Evolutionary conservation across 2,113 vertebrate genomes (phyloP).

Genomic region (Catharus minimus): DNA sequence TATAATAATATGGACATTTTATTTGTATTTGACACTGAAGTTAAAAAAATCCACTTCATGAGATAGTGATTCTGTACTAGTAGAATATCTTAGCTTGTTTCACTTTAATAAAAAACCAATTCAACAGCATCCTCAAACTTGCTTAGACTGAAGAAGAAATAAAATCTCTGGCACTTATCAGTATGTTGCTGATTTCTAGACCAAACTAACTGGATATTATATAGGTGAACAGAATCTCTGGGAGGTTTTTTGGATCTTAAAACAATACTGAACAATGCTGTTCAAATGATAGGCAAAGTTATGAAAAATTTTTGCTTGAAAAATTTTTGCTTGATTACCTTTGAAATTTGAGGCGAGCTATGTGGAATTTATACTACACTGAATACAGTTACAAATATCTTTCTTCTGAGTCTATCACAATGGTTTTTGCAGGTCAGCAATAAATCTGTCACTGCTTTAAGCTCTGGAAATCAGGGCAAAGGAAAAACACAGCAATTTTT

Average conservation of each 20-base stretch:
- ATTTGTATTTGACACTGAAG: not conserved
- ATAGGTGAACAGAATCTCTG: not conserved
- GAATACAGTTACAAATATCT: not conserved
- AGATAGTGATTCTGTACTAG: not conserved
- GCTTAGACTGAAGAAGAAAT: not conserved
- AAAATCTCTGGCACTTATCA: not conserved
- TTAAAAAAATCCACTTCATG: not conserved
- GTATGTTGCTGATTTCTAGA: not conserved
- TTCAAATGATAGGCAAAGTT: not conserved
- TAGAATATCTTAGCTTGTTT: not conserved
- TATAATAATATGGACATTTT: not conserved
- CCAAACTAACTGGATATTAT: not conserved
- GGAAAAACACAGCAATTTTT: not conserved
- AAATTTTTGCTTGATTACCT: not conserved
- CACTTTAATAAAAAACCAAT: not conserved
- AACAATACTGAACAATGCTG: not conserved
- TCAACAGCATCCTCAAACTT: not conserved
- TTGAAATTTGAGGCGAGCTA: not conserved
- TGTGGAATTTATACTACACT: not conserved
- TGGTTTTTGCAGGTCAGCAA: not conserved
- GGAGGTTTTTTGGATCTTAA: not conserved
- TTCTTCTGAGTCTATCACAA: not conserved
- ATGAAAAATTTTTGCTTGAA: rapidly evolving
- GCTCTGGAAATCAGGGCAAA: not conserved
- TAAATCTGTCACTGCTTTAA: not conserved